Evolutionary conservation across 2,797 vertebrate species (phyloP), one percentile per base, ranked within the genome.

Genomic region (Siniperca obscura): DNA sequence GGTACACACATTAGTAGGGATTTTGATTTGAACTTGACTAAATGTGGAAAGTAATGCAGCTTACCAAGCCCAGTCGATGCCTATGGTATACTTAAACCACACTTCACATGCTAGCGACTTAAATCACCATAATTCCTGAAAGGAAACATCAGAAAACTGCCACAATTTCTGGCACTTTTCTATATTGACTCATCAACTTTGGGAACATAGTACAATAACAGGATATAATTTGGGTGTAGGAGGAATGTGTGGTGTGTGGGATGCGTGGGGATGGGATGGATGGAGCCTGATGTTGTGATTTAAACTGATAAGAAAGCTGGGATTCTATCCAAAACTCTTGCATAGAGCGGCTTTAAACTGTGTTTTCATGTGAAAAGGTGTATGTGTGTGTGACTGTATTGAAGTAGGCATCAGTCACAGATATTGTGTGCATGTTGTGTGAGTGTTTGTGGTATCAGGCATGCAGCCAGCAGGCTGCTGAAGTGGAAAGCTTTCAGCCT

Each of bases 401-500:
- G 66, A 80, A 60, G 78, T 66, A 25, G 16, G 69, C 66, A 68
- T 74, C 57, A 14, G 77, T 78, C 56, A 56, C 50, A 53, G 21
- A 14, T 68, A 71, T 78, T 74, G 69, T 57, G 68, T 78, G 65
- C 44, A 19, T 55, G 67, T 34, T 73, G 72, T 79, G 72, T 57
- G 61, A 13, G 59, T 65, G 81, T 25, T 2, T 65, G 64, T 70
- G 50, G 25, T 48, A 30, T 38, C 25, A 52, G 75, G 78, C 72
- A 4, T 48, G 75, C 68, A 73, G 76, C 61, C 89, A 83, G 74
- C 61, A 80, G 66, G 57, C 66, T 73, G 71, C 84, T 68, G 81
- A 70, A 89, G 85, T 84, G 81, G 82, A 91, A 87, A 85, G 81
- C 89, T 89, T 87, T 88, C 84, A 89, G 86, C 82, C 55, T 78